Conservation (phyloP, 2,113 vertebrate species). For the Rhea pennata region DNA sequence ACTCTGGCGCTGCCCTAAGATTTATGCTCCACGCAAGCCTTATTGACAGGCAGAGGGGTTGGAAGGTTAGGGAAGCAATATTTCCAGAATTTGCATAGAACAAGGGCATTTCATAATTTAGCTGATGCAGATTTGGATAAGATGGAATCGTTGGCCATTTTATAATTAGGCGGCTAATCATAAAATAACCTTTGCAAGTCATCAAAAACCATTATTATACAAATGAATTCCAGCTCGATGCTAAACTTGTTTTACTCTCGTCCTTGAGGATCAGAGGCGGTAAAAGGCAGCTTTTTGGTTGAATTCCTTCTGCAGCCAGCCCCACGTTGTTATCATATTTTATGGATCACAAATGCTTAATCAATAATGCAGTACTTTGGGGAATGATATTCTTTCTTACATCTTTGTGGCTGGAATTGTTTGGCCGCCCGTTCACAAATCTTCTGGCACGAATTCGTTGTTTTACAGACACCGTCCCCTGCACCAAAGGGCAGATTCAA, state of each 20-base stretch:
- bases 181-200: conserved; percentile 61
- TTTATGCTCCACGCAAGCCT: conserved; percentile 12
- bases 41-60: conserved; percentile 49
- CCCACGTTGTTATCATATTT: not conserved
- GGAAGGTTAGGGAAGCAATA: conserved; percentile 61
- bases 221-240: conserved; percentile 48
- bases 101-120: conserved; percentile 62
- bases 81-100: conserved; percentile 66
- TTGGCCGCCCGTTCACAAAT: conserved; percentile 28
- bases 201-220: conserved; percentile 57
- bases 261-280: conserved; percentile 37
- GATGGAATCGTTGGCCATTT: conserved; percentile 56
- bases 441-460: not conserved
- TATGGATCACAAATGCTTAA: conserved; percentile 56
- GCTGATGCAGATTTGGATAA: conserved; percentile 58
- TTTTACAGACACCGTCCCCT: not conserved
- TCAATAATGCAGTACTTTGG: conserved; percentile 28
- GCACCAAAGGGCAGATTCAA: conserved; percentile 24
- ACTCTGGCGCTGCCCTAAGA: not conserved
- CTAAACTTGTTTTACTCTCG: conserved; percentile 14
- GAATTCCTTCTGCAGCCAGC: conserved; percentile 10
- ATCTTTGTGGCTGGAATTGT: conserved; percentile 5
- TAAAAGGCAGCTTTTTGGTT: not conserved
- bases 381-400: not conserved
- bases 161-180: conserved; percentile 70